These are phyloP conservation scores for Istiophorus platypterus DNA, from an alignment of 2,113 vertebrate species.

Conservation along the genomic window DNA sequence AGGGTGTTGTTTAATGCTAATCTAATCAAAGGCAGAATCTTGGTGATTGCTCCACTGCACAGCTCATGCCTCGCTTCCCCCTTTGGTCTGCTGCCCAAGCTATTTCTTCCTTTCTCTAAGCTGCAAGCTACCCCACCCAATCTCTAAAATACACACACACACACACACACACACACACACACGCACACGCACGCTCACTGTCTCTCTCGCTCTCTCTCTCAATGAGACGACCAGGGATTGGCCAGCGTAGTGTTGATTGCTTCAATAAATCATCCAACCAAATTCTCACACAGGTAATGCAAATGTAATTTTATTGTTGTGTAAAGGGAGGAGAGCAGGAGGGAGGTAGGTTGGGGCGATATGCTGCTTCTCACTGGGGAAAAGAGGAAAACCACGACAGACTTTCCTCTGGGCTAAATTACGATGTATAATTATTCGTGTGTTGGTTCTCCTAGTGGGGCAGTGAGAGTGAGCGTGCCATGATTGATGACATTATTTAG, in stretches of 20 bases:
- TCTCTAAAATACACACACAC: conserved; percentile 40
- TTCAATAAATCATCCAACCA: conserved; percentile 87
- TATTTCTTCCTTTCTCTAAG: conserved; percentile 66
- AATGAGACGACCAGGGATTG: conserved; percentile 59
- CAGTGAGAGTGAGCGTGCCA: conserved; percentile 85
- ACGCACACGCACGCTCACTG: conserved; percentile 26
- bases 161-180: conserved; percentile 34
- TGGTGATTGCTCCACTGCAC: conserved; percentile 73
- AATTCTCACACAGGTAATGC: conserved; percentile 88
- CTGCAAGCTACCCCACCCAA: conserved; percentile 62
- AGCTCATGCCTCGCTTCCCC: conserved; percentile 63
- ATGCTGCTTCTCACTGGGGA: conserved; percentile 65
- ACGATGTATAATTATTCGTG: conserved; percentile 92
- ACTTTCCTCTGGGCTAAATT: conserved; percentile 90
- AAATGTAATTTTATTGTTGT: conserved; percentile 90
- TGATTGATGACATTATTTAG: conserved; percentile 96
- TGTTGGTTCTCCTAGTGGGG: conserved; percentile 85
- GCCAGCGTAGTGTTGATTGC: conserved; percentile 84
- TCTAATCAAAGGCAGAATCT: conserved; percentile 90
- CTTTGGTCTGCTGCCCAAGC: conserved; percentile 69
- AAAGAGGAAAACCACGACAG: conserved; percentile 70
- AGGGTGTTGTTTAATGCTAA: conserved; percentile 92
- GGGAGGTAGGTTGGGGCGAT: conserved; percentile 62
- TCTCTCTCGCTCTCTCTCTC: conserved; percentile 13
- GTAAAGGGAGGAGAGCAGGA: conserved; percentile 50